Percentiles rank a stretch among this genome's conserved stretches.
These are phyloP conservation scores for Indicator indicator DNA, from an alignment of 2,113 vertebrate species.

Conservation along the genomic window DNA sequence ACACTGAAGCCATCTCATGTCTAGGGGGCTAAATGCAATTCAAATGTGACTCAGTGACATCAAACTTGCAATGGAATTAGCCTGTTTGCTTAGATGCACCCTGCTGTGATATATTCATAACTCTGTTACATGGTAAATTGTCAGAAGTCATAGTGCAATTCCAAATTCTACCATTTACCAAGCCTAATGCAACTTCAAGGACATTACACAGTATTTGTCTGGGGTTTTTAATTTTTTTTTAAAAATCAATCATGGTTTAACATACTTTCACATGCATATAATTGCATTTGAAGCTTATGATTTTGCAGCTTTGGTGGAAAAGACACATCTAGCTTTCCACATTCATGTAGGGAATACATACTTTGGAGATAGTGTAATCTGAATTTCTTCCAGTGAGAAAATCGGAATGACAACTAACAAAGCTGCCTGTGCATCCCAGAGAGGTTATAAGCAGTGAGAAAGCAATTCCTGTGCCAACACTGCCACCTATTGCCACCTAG, in stretches of 20 bases:
- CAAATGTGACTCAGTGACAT: background rate
- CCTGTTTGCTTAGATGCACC: background rate
- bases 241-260: background rate
- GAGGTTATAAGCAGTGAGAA: background rate
- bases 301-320: conserved; percentile 15
- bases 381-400: conserved; percentile 11
- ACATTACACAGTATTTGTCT: background rate
- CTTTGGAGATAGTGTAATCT: conserved; percentile 16
- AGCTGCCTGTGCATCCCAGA: background rate
- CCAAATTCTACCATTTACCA: background rate
- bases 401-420: background rate
- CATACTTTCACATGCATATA: background rate
- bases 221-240: background rate
- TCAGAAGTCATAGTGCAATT: background rate
- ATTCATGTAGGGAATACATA: conserved; percentile 6
- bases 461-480: conserved; percentile 1
- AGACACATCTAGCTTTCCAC: conserved; percentile 6
- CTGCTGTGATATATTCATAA: background rate
- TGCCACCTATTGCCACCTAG: conserved; percentile 45
- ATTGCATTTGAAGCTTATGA: background rate
- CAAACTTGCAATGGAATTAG: background rate
- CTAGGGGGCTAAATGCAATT: background rate
- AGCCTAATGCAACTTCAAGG: background rate
- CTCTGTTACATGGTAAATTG: background rate
- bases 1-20: background rate